Evolutionary conservation across 2,113 vertebrate genomes (phyloP).

Genomic region (Gyps fulvus): DNA sequence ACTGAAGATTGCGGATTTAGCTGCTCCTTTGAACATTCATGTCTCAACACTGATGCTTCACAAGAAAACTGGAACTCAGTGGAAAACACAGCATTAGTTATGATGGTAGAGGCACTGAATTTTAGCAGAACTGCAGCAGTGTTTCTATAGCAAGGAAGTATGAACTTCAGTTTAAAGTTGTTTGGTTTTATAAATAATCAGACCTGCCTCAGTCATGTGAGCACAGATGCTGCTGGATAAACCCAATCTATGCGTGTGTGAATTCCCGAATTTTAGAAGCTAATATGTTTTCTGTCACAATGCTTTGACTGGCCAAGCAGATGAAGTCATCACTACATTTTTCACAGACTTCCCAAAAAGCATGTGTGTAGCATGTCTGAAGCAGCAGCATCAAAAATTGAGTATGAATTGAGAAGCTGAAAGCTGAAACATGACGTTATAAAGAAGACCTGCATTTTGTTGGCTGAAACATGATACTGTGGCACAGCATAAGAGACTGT

Average conservation of each 20-base stretch:
- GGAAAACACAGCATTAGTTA: not conserved
- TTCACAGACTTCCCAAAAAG: not conserved
- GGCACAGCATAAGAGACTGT: not conserved
- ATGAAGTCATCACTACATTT: not conserved
- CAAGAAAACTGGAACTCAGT: not conserved
- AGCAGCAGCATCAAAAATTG: not conserved
- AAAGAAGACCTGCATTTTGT: not conserved
- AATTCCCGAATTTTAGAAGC: not conserved
- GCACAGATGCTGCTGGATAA: not conserved
- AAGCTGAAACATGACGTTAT: rapidly evolving
- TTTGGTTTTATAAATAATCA: not conserved
- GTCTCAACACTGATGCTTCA: not conserved
- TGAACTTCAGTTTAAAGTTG: not conserved
- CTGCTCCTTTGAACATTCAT: not conserved
- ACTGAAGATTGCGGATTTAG: not conserved
- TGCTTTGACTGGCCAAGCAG: not conserved
- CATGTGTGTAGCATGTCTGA: not conserved
- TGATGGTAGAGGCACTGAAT: rapidly evolving
- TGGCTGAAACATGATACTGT: not conserved
- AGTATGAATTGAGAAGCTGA: not conserved
- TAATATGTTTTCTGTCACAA: not conserved
- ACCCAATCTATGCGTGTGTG: not conserved
- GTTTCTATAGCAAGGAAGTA: not conserved
- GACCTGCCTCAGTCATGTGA: not conserved
- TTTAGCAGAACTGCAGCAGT: not conserved